phyloP scores from a whole-genome alignment of 1,140 invertebrate genomes.

The Phymastichus coffea region DNA sequence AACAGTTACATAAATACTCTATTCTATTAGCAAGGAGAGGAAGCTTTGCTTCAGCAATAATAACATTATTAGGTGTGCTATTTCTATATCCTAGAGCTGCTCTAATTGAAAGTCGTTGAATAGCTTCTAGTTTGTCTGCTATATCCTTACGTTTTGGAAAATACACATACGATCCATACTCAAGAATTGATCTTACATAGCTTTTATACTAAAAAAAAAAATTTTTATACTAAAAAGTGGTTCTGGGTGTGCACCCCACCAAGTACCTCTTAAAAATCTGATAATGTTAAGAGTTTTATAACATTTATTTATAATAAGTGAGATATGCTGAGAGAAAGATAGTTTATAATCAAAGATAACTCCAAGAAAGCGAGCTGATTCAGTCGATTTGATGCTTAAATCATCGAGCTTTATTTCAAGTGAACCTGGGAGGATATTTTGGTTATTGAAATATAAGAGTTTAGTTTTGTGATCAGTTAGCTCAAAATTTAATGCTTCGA shows the following conservation, averaged over 20 bases:
- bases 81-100: too few relatives aligned
- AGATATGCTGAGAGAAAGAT: not conserved
- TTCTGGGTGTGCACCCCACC: not conserved
- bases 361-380: not conserved
- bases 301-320: not conserved
- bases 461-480: not conserved
- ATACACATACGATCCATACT: too few relatives aligned
- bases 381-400: too few relatives aligned
- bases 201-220: too few relatives aligned
- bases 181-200: too few relatives aligned
- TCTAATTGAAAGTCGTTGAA: too few relatives aligned
- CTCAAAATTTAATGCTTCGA: not conserved
- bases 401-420: not conserved
- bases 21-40: too few relatives aligned
- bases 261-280: not conserved
- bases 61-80: too few relatives aligned
- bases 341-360: not conserved
- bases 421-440: not conserved
- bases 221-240: constrained; percentile 25
- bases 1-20: too few relatives aligned
- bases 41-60: too few relatives aligned
- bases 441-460: not conserved
- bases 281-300: not conserved
- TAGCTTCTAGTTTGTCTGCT: too few relatives aligned
- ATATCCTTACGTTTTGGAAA: too few relatives aligned